These are phyloP conservation scores for Galerucella calmariensis DNA, from an alignment of 2,888 invertebrate genomes.

Conservation along the genomic window DNA sequence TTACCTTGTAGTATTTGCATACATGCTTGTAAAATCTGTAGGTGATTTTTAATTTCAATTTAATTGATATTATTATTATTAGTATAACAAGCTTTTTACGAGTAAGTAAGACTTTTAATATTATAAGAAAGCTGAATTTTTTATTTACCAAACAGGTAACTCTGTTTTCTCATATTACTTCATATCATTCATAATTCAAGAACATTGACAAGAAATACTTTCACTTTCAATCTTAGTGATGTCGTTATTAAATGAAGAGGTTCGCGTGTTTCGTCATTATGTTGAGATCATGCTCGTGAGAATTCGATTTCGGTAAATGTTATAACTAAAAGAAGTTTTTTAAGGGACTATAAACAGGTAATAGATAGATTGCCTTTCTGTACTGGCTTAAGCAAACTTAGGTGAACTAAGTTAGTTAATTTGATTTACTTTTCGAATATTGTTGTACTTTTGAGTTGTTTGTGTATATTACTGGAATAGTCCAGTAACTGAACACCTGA, in stretches of 20 bases:
- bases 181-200: slow-evolving; percentile 29
- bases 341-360: neutral
- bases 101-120: neutral
- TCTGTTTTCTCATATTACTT: slow-evolving; percentile 27
- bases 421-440: no score
- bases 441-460: no score
- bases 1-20: no score
- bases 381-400: neutral
- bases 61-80: neutral
- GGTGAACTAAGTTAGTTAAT: no score
- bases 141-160: slow-evolving; percentile 5
- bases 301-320: slow-evolving; percentile 1
- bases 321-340: neutral
- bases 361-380: neutral
- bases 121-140: neutral
- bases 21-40: no score
- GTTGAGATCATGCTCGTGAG: neutral
- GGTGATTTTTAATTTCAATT: no score
- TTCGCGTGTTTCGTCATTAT: slow-evolving; percentile 17
- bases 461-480: no score
- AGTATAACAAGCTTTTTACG: neutral
- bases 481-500: no score
- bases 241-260: slow-evolving; percentile 15
- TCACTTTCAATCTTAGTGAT: slow-evolving; percentile 32
- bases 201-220: slow-evolving; percentile 26